Evolutionary conservation across 2,113 vertebrate genomes (phyloP).

Genomic region (Cariama cristata): DNA sequence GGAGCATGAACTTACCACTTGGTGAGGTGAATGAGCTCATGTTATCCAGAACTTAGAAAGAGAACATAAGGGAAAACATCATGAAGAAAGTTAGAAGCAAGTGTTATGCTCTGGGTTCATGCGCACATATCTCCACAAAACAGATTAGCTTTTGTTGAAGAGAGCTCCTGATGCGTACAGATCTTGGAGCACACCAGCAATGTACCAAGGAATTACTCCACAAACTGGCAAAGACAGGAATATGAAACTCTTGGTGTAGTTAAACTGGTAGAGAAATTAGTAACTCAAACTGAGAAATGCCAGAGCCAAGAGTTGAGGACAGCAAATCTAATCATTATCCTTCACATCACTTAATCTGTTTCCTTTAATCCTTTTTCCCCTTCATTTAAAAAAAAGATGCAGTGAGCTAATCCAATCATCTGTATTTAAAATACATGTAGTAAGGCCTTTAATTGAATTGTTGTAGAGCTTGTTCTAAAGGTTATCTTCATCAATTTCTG

Average conservation of each 20-base stretch:
- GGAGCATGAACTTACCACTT: conserved; percentile 66
- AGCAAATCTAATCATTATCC: not conserved
- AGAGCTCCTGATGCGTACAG: not conserved
- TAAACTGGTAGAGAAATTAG: not conserved
- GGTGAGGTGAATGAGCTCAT: conserved; percentile 54
- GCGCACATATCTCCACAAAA: not conserved
- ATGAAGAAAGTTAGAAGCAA: not conserved
- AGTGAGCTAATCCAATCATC: not conserved
- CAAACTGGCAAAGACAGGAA: not conserved
- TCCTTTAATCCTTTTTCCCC: not conserved
- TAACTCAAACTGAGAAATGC: not conserved
- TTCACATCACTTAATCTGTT: not conserved
- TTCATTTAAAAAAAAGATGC: not conserved
- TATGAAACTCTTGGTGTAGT: not conserved
- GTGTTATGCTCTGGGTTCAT: not conserved
- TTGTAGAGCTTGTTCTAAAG: not conserved
- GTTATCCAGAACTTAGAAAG: conserved; percentile 70
- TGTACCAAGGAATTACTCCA: not conserved
- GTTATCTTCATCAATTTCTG: not conserved
- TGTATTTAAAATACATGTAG: conserved; percentile 6
- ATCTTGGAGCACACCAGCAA: not conserved
- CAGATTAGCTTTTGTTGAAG: not conserved
- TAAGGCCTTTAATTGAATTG: not conserved
- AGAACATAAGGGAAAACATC: conserved; percentile 20
- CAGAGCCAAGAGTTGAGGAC: not conserved